Evolutionary conservation across 2,113 vertebrate genomes (phyloP).

Genomic region (Scomber colias): DNA sequence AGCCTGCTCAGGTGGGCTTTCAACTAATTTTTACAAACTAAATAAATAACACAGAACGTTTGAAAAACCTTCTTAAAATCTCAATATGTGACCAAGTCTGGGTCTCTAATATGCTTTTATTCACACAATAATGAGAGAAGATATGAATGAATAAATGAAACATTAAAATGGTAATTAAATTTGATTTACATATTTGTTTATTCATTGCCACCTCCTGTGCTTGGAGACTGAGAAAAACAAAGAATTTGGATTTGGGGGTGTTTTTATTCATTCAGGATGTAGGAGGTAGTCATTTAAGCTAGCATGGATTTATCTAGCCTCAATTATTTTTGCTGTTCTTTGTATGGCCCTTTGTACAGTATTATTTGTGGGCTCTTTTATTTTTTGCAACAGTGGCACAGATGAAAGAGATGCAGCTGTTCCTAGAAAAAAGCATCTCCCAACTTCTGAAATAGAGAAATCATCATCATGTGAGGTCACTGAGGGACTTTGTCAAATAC

Average conservation of each 20-base stretch:
- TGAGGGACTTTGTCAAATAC: too few relatives aligned
- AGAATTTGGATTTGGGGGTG: background rate
- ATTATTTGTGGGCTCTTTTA: background rate
- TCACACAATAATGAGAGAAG: conserved; percentile 25
- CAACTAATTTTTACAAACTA: too few relatives aligned
- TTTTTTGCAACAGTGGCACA: too few relatives aligned
- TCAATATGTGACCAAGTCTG: background rate
- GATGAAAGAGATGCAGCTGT: too few relatives aligned
- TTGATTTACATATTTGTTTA: conserved; percentile 50
- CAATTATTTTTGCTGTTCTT: background rate
- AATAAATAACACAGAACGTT: background rate
- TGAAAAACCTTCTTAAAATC: background rate
- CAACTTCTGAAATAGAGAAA: too few relatives aligned
- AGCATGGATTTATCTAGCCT: background rate
- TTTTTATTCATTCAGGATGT: background rate
- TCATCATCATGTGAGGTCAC: too few relatives aligned
- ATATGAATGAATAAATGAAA: conserved; percentile 49
- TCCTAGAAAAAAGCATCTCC: too few relatives aligned
- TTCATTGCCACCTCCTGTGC: conserved; percentile 16
- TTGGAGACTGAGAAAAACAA: background rate
- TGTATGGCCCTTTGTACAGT: background rate
- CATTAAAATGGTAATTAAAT: conserved; percentile 65
- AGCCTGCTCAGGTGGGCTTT: too few relatives aligned
- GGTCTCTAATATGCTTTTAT: conserved; percentile 22
- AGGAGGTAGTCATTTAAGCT: background rate